Evolutionary conservation across 1,140 invertebrate genomes (phyloP), one percentile per base, ranked within the genome.

Genomic region (Pectinophora gossypiella): DNA sequence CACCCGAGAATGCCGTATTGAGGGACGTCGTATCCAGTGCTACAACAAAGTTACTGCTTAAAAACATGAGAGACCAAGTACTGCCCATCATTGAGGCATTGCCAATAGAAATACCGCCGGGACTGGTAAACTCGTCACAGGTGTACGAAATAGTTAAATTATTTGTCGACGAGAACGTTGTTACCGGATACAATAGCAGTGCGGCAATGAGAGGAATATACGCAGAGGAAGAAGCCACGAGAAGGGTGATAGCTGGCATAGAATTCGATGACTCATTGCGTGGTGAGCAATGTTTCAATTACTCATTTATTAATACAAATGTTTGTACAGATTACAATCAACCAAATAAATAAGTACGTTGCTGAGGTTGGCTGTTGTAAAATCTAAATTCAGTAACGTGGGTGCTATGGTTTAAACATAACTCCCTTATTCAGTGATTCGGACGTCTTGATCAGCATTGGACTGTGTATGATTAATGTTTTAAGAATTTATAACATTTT

Each of bases 241-340:
- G 78, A 21, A 49, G 57, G 43, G 67, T 85, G 13, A 50, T 87
- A 42, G 78, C 74, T 19, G 84, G 72, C 1, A 64, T 85, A 12
- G 68, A 87, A 60, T 87, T 87, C 53, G 67, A 78, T 53, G 81
- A 87, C 48, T 23, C 43, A 3, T 59, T 83, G 13, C 54, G 59
- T 49, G 79, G 83, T 85, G 16, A 42, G 69, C 61, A 51, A 15
- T 6, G n/a, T n/a, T n/a, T n/a, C n/a, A n/a, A n/a, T n/a, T n/a
- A n/a, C n/a, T n/a, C n/a, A n/a, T n/a, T n/a, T n/a, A n/a, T n/a
- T n/a, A n/a, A n/a, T n/a, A n/a, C n/a, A n/a, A n/a, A n/a, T n/a
- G n/a, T n/a, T n/a, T n/a, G n/a, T n/a, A n/a, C n/a, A n/a, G n/a
- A n/a, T n/a, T n/a, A n/a, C n/a, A n/a, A n/a, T n/a, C n/a, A n/a